Conservation (phyloP, 2,888 invertebrate species). For the Aphidius colemani region DNA sequence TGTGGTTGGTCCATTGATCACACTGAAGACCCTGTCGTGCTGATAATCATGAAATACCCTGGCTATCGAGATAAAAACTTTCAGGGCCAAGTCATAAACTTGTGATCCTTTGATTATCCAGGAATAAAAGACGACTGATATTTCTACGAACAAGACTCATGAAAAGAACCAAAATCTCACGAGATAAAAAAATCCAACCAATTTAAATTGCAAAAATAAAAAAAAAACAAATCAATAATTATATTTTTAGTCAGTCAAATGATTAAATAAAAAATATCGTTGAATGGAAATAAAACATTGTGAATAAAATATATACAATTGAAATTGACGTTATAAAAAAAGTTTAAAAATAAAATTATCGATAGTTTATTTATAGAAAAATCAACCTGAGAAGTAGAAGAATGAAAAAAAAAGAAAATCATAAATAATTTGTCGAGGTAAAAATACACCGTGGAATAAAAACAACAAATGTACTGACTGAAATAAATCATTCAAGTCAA, state of each 20-base stretch:
- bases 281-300: not conserved
- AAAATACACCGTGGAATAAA: no score
- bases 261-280: not conserved
- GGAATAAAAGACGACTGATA: not conserved
- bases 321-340: no score
- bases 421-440: no score
- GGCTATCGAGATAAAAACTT: constrained; percentile 15
- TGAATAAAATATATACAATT: no score
- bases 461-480: no score
- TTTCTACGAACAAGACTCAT: not conserved
- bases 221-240: not conserved
- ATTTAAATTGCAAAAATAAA: not conserved
- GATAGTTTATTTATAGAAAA: no score
- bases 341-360: no score
- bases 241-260: not conserved
- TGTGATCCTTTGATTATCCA: constrained; percentile 27
- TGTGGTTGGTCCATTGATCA: constrained; percentile 25
- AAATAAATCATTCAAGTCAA: no score
- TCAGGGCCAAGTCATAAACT: constrained; percentile 24
- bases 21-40: constrained; percentile 30
- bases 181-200: not conserved
- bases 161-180: not conserved
- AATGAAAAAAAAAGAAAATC: no score
- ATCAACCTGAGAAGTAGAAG: no score
- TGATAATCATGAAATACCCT: constrained; percentile 27